A percentile compares a stretch with the other conserved stretches of the same genome.
phyloP scores from a whole-genome alignment of 1,140 invertebrate genomes.

The Drosophila persimilis region DNA sequence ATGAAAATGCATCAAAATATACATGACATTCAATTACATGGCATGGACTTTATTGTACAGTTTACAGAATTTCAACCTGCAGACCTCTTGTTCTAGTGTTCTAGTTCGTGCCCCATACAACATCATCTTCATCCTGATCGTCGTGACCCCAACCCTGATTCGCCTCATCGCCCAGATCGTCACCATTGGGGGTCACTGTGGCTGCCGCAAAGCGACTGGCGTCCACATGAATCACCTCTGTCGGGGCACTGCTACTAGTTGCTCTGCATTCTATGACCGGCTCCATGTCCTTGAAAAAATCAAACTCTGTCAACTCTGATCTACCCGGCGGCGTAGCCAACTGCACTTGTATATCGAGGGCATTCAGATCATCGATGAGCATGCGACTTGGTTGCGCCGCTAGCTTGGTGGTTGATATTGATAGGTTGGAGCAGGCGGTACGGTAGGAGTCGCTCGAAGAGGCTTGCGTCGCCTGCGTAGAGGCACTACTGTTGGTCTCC shows the following conservation, averaged over 20 bases:
- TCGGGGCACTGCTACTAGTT: constrained; percentile 53
- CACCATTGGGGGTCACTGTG: constrained; percentile 1
- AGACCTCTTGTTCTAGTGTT: too few relatives aligned
- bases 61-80: constrained; percentile 7
- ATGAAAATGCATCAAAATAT: constrained; percentile 57
- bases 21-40: constrained; percentile 48
- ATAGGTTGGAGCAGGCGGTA: constrained; percentile 39
- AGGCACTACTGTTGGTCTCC: constrained; percentile 37
- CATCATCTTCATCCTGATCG: constrained; percentile 58
- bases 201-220: constrained; percentile 66
- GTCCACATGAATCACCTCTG: constrained; percentile 47
- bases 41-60: constrained; percentile 34
- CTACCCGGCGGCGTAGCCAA: constrained; percentile 80
- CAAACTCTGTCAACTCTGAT: constrained; percentile 85
- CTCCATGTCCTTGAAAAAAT: constrained; percentile 93
- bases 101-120: constrained; percentile 47
- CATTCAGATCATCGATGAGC: constrained; percentile 86
- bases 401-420: neutral
- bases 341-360: constrained; percentile 90
- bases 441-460: constrained; percentile 35
- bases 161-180: constrained; percentile 23
- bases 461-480: constrained; percentile 30
- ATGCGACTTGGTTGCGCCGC: constrained; percentile 10
- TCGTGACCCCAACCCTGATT: constrained; percentile 69
- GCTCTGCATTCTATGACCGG: constrained; percentile 89